Evolutionary conservation across 2,113 vertebrate species (phyloP).

Genomic region (Abramis brama): DNA sequence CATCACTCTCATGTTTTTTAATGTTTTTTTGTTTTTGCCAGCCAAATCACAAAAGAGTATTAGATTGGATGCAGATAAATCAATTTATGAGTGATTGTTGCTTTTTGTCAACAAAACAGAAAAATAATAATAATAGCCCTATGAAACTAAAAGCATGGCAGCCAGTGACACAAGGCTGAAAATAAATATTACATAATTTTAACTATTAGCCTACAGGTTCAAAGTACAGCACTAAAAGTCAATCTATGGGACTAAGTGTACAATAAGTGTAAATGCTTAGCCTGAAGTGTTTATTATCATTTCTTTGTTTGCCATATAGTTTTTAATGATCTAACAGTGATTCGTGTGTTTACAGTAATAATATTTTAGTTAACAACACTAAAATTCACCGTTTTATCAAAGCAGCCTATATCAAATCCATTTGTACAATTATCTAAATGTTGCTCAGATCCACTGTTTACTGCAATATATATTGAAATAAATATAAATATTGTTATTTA

Average conservation of each 20-base stretch:
- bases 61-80: not conserved
- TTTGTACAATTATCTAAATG: not conserved
- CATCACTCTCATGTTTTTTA: not conserved
- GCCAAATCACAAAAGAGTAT: not conserved
- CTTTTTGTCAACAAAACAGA: not conserved
- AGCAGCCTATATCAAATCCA: not conserved
- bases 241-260: not conserved
- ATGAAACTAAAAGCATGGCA: not conserved
- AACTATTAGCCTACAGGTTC: not conserved
- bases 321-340: not conserved
- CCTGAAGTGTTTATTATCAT: not conserved
- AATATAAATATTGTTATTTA: not conserved
- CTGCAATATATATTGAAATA: not conserved
- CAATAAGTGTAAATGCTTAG: not conserved
- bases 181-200: not conserved
- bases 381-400: not conserved
- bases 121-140: not conserved
- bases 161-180: not conserved
- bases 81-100: not conserved
- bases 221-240: not conserved
- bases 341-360: not conserved
- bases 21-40: not conserved
- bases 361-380: not conserved
- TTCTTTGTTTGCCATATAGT: not conserved
- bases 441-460: not conserved